Evolutionary conservation across 1,140 invertebrate genomes (phyloP).

Genomic region (Pogonomyrmex barbatus): DNA sequence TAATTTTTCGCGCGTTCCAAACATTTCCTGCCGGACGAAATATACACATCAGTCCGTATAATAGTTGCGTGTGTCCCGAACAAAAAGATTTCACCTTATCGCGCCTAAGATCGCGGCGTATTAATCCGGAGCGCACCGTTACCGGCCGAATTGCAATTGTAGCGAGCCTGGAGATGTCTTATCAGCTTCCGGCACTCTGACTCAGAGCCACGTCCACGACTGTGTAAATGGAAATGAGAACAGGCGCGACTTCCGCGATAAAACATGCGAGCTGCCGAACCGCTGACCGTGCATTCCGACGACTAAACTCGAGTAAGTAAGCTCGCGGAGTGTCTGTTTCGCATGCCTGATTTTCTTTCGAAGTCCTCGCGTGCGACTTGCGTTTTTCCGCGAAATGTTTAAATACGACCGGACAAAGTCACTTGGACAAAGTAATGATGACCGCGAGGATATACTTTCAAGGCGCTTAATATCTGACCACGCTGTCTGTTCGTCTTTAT

Average conservation of each 20-base stretch:
- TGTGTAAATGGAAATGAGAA: constrained; percentile 69
- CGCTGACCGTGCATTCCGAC: constrained; percentile 61
- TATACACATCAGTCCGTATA: constrained; percentile 36
- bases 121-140: constrained; percentile 55
- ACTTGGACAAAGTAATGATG: background rate
- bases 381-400: constrained; percentile 26
- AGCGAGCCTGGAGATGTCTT: constrained; percentile 56
- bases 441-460: background rate
- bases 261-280: constrained; percentile 66
- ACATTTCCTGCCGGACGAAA: constrained; percentile 31
- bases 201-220: constrained; percentile 63
- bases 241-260: constrained; percentile 65
- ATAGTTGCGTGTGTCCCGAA: constrained; percentile 53
- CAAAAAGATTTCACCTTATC: constrained; percentile 49
- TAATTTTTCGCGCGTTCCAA: constrained; percentile 12
- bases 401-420: constrained; percentile 8
- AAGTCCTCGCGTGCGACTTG: constrained; percentile 32
- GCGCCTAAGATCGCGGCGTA: constrained; percentile 34
- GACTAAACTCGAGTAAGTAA: constrained; percentile 61
- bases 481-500: background rate
- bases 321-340: constrained; percentile 38
- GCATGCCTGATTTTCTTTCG: constrained; percentile 48
- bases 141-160: constrained; percentile 52
- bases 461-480: background rate
- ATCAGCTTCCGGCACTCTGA: constrained; percentile 64